Base-by-base conservation (phyloP, 2,888 invertebrate species). In the Elysia crispata region DNA sequence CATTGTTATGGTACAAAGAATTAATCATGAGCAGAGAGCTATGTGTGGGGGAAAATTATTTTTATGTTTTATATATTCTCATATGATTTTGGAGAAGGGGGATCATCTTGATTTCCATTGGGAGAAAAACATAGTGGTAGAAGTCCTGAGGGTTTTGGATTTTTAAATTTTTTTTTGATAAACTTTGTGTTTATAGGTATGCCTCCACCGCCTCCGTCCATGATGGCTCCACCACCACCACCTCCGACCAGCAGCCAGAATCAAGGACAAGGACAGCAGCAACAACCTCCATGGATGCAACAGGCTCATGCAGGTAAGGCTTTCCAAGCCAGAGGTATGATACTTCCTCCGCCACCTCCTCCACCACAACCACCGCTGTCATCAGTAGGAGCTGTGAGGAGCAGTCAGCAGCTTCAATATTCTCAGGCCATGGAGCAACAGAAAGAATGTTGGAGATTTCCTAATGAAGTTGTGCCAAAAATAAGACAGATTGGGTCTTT, bases 161-260 rank as follows among this genome's bases (percentile, higher is more conserved):
- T 30, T 69, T 13, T 11, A 31, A 50, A 70, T 49, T 70, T 20
- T 70, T 33, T 54, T n/a, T n/a, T 30, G 6, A 15, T 25, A 41
- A 1, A 5, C 70, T 64, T 1, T 50, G 1, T 72, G 77, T 0
- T 69, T 33, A 8, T 78, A 86, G 87, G 83, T 73, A 83, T 85
- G 11, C 86, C 86, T 49, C 93, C 94, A 5, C 95, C 95, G 8
- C 94, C 95, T 57, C 88, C 85, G 15, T 78, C 88, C 79, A 86
- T 91, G 64, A 85, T 90, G 85, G 84, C 89, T 23, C 88, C 91
- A 0, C 90, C 91, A 20, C 90, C 91, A 31, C 90, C 91, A 8
- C 89, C 91, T 18, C 90, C 90, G 15, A 86, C 88, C 6, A 87
- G 82, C 81, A 86, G 86, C 49, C 87, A 89, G 76, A 85, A 85